Evolutionary conservation across 2,113 vertebrate species (phyloP).

Genomic region (Terrapene triunguis): DNA sequence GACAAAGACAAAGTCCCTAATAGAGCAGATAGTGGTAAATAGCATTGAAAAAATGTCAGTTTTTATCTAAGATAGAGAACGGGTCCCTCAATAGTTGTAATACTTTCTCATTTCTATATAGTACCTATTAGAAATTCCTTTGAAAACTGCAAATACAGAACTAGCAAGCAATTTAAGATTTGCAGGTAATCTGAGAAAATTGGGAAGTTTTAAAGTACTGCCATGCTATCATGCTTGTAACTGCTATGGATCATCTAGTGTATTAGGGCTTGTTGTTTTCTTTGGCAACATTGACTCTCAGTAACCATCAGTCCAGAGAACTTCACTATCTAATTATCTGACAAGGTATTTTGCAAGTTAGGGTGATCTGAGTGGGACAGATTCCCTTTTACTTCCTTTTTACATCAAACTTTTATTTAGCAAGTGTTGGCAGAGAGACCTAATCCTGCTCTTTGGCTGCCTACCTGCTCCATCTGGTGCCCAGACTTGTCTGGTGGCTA

Average conservation of each 20-base stretch:
- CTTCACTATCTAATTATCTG: not conserved
- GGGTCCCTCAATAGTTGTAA: not conserved
- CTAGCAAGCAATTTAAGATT: not conserved
- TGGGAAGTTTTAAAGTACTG: not conserved
- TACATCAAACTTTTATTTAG: not conserved
- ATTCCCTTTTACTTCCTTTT: not conserved
- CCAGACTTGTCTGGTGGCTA: not conserved
- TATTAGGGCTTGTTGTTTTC: not conserved
- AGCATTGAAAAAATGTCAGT: not conserved
- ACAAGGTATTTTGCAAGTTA: not conserved
- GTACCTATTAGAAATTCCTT: not conserved
- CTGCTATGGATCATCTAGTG: not conserved
- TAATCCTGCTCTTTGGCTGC: not conserved
- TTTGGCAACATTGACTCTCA: not conserved
- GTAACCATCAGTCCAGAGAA: not conserved
- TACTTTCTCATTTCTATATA: not conserved
- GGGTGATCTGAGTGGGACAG: not conserved
- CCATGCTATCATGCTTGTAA: not conserved
- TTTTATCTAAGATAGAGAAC: not conserved
- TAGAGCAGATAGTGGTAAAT: rapidly evolving
- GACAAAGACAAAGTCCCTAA: not conserved
- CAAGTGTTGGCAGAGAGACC: not conserved
- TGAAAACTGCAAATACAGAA: not conserved
- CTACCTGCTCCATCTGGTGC: rapidly evolving
- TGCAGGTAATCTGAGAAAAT: not conserved